Conservation (phyloP, 2,888 invertebrate species). For the Lepidochitona cinerea region DNA sequence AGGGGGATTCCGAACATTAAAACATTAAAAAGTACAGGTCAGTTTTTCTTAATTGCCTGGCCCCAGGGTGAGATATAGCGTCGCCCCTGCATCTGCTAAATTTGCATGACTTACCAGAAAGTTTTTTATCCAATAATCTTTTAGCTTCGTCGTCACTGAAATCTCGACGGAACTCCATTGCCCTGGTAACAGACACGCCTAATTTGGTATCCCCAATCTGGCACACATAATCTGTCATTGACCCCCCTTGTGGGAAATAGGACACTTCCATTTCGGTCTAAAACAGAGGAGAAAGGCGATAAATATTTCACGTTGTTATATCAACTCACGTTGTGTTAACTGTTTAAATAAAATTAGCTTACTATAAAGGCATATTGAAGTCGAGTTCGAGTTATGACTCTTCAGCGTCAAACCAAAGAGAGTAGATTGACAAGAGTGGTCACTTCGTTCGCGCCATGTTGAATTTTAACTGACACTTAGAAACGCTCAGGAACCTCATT, state of each 20-base stretch:
- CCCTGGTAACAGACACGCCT: constrained; percentile 68
- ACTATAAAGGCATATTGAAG: constrained; percentile 1
- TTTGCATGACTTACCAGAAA: constrained; percentile 47
- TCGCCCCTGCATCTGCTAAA: too few relatives aligned
- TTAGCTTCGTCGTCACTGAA: constrained; percentile 57
- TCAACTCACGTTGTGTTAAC: background rate
- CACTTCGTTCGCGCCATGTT: too few relatives aligned
- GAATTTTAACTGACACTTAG: too few relatives aligned
- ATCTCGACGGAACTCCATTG: constrained; percentile 58
- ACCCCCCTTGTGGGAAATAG: constrained; percentile 65
- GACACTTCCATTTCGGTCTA: constrained; percentile 69
- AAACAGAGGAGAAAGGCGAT: constrained; percentile 17
- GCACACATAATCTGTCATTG: constrained; percentile 66
- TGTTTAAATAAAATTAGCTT: background rate
- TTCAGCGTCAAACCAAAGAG: too few relatives aligned
- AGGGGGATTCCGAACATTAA: too few relatives aligned
- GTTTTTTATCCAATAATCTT: constrained; percentile 59
- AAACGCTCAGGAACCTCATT: too few relatives aligned
- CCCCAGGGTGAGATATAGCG: too few relatives aligned
- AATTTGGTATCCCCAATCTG: constrained; percentile 49
- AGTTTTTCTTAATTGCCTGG: too few relatives aligned
- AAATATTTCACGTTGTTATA: background rate
- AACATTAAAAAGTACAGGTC: too few relatives aligned
- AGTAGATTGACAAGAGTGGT: too few relatives aligned
- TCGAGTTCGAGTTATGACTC: too few relatives aligned